phyloP scores from a whole-genome alignment of 2,888 invertebrate genomes.

The Chironomus riparius region DNA sequence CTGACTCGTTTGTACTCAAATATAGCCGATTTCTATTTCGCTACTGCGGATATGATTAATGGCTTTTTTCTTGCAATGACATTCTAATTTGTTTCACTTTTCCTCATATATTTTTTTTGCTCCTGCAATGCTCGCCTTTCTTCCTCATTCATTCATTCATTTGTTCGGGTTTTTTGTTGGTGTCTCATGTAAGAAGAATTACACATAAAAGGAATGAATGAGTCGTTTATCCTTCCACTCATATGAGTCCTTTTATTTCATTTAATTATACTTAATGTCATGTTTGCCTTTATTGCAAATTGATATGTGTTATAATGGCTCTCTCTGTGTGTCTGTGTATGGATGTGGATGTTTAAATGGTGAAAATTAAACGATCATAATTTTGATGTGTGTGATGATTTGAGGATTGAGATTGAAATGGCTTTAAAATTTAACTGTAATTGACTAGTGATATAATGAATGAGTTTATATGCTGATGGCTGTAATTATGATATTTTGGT shows the following conservation, averaged over 20 bases:
- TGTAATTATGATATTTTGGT: background rate
- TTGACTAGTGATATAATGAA: background rate
- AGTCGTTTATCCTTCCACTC: background rate
- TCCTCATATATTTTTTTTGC: background rate
- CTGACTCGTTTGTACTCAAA: no score
- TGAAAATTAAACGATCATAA: background rate
- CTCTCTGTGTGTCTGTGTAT: background rate
- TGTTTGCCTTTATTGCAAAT: background rate
- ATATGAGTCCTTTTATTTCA: background rate
- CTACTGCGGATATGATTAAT: slow-evolving; percentile 1
- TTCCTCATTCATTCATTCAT: no score
- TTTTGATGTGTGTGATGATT: background rate
- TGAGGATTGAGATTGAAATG: background rate
- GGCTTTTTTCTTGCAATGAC: slow-evolving; percentile 2
- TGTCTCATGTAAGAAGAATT: no score
- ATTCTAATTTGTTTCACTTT: slow-evolving; percentile 8
- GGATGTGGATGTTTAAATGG: background rate
- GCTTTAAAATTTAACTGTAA: background rate
- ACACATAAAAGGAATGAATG: background rate
- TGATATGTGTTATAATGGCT: background rate
- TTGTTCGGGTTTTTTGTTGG: no score
- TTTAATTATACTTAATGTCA: background rate
- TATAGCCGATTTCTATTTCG: no score
- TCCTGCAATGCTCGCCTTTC: background rate
- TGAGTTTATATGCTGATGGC: background rate